These are phyloP conservation scores for Drosophila pallidifrons DNA, from an alignment of 1,140 invertebrate genomes.

Conservation along the genomic window DNA sequence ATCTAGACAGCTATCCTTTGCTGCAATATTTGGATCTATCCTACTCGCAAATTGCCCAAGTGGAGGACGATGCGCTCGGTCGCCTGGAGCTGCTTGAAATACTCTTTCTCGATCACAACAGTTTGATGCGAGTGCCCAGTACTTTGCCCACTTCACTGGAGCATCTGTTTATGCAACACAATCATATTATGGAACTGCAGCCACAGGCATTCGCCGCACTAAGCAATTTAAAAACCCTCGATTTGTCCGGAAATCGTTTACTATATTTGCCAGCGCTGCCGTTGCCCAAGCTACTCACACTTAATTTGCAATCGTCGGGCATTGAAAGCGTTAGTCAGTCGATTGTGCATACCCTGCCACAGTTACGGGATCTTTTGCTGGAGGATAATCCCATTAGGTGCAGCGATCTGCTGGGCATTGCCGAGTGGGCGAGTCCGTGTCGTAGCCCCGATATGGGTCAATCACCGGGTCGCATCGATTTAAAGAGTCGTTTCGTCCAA, in stretches of 20 bases:
- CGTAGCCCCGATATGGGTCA: conserved; percentile 58
- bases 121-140: conserved; percentile 88
- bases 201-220: conserved; percentile 90
- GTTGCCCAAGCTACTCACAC: conserved; percentile 68
- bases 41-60: conserved; percentile 90
- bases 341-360: conserved; percentile 77
- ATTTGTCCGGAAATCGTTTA: conserved; percentile 77
- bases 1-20: conserved; percentile 95
- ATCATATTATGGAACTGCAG: conserved; percentile 87
- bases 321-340: conserved; percentile 76
- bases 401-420: conserved; percentile 77
- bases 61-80: conserved; percentile 95
- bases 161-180: conserved; percentile 88
- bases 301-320: conserved; percentile 75
- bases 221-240: conserved; percentile 89
- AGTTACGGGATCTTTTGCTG: conserved; percentile 75
- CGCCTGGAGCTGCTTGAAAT: conserved; percentile 91
- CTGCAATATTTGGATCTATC: conserved; percentile 93
- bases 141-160: conserved; percentile 88
- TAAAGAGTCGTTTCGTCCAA: conserved; percentile 68
- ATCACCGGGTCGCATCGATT: conserved; percentile 47
- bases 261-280: conserved; percentile 74
- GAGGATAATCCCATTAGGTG: conserved; percentile 84
- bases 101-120: conserved; percentile 92
- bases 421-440: conserved; percentile 83